Evolutionary conservation across 2,888 invertebrate genomes (phyloP).

Genomic region (Sarcophaga subvicina): DNA sequence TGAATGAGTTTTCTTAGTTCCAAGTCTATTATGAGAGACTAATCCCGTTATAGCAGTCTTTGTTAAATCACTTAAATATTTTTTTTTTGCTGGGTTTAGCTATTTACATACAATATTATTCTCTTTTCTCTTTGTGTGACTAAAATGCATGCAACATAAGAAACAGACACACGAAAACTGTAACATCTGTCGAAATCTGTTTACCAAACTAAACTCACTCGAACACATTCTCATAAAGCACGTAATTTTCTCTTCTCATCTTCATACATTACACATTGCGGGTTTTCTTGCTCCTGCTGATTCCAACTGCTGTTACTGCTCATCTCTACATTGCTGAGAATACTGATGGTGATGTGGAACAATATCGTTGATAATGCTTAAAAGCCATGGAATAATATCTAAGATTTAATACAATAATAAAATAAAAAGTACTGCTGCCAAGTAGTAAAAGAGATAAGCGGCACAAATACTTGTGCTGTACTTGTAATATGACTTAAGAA

Average conservation of each 20-base stretch:
- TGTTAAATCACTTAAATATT: neutral
- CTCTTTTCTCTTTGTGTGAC: neutral
- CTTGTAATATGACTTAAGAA: neutral
- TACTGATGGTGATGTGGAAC: constrained; percentile 18
- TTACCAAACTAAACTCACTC: neutral
- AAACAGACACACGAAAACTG: neutral
- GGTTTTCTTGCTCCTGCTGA: constrained; percentile 12
- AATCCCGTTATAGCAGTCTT: too few species aligned
- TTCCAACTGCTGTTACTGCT: neutral
- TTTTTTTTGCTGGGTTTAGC: constrained; percentile 17
- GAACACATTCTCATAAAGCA: constrained; percentile 30
- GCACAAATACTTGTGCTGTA: neutral
- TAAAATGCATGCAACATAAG: neutral
- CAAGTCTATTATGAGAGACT: too few species aligned
- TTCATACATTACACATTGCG: constrained; percentile 24
- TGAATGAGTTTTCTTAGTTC: too few species aligned
- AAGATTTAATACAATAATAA: constrained; percentile 18
- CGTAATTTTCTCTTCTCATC: constrained; percentile 30
- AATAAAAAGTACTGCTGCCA: constrained; percentile 4
- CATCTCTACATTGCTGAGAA: neutral
- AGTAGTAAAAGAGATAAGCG: neutral
- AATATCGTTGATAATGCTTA: constrained; percentile 12
- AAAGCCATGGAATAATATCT: constrained; percentile 10
- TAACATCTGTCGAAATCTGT: constrained; percentile 59
- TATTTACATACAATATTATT: neutral